phyloP scores from a whole-genome alignment of 1,140 invertebrate species.

The Pectinophora gossypiella region DNA sequence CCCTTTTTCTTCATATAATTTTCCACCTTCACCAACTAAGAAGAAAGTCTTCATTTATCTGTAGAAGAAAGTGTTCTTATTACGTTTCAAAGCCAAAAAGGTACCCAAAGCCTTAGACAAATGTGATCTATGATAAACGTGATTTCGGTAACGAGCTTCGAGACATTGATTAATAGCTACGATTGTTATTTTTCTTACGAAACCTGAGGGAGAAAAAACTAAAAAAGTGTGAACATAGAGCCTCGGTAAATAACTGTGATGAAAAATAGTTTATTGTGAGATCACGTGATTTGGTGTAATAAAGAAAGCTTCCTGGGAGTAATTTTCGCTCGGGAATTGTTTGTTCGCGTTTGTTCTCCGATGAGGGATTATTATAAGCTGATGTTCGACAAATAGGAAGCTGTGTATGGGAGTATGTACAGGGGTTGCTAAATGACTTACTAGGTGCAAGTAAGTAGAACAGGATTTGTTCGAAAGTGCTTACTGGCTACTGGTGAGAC shows the following conservation, averaged over 20 bases:
- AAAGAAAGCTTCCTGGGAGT: slow-evolving; percentile 51
- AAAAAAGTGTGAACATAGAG: slow-evolving; percentile 52
- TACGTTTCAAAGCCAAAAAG: slow-evolving; percentile 4
- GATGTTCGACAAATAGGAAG: slow-evolving; percentile 12
- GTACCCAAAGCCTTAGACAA: slow-evolving; percentile 61
- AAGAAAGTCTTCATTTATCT: background rate
- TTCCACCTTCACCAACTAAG: slow-evolving; percentile 11
- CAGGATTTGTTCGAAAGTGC: too few species aligned
- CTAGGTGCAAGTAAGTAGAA: too few species aligned
- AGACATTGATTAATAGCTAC: slow-evolving; percentile 53
- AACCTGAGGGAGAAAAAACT: slow-evolving; percentile 45
- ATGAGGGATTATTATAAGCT: slow-evolving; percentile 51
- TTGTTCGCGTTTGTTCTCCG: slow-evolving; percentile 43
- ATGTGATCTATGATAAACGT: slow-evolving; percentile 71
- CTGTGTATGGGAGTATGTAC: background rate
- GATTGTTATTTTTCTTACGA: slow-evolving; percentile 56
- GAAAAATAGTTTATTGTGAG: slow-evolving; percentile 68
- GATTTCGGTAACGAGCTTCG: slow-evolving; percentile 64
- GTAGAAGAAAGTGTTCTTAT: background rate
- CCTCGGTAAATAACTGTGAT: slow-evolving; percentile 61
- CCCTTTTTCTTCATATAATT: slow-evolving; percentile 15
- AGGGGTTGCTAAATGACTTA: too few species aligned
- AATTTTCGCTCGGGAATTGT: slow-evolving; percentile 62
- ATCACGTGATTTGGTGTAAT: slow-evolving; percentile 67
- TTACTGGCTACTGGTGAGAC: too few species aligned